A percentile compares a stretch with the other conserved stretches of the same genome.
phyloP scores from a whole-genome alignment of 2,113 vertebrate species.

The Empidonax alnorum region DNA sequence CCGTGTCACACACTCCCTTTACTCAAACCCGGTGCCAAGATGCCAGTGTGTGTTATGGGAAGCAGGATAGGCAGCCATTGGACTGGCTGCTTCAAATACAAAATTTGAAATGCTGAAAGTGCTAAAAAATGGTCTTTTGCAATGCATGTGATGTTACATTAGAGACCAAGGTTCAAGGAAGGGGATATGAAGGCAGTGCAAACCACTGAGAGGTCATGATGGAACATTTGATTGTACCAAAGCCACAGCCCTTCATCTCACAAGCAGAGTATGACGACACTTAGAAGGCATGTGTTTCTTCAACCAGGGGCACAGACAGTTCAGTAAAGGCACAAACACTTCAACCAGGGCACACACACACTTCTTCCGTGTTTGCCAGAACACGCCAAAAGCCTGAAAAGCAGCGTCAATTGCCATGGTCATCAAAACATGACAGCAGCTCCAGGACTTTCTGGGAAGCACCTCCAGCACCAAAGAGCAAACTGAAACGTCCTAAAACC shows the following conservation, averaged over 20 bases:
- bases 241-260: background rate
- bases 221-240: background rate
- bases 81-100: background rate
- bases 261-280: background rate
- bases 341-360: background rate
- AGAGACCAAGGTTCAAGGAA: background rate
- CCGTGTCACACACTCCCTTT: background rate
- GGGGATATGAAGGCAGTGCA: background rate
- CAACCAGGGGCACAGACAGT: background rate
- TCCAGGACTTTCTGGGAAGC: slow-evolving; percentile 42
- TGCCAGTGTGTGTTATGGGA: background rate
- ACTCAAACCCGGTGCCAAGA: background rate
- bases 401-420: background rate
- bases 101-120: background rate
- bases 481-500: slow-evolving; percentile 41
- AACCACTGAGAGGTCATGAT: background rate
- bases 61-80: background rate
- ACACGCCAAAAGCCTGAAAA: background rate
- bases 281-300: background rate
- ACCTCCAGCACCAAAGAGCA: slow-evolving; percentile 27
- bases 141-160: too few species aligned
- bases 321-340: rapidly evolving
- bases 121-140: background rate
- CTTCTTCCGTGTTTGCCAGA: background rate
- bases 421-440: slow-evolving; percentile 48